phyloP scores from a whole-genome alignment of 2,113 vertebrate species.

The Pelecanoides urinatrix region DNA sequence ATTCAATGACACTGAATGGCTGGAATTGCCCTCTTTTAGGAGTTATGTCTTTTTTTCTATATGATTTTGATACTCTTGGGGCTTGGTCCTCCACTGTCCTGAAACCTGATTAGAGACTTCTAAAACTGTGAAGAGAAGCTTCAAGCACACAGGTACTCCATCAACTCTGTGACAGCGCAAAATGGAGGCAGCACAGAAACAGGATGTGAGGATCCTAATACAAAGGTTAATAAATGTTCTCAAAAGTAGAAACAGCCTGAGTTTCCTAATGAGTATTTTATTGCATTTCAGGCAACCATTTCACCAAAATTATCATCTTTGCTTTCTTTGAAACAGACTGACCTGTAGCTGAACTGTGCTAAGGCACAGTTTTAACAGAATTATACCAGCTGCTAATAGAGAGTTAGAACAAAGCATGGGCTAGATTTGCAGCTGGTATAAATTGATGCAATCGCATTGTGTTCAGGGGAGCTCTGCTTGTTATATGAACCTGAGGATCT shows the following conservation, averaged over 20 bases:
- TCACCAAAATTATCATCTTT: neutral
- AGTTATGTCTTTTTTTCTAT: neutral
- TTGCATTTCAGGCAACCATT: neutral
- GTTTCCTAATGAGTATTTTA: neutral
- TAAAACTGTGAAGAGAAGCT: neutral
- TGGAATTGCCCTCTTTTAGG: neutral
- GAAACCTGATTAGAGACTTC: neutral
- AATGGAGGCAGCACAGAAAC: neutral
- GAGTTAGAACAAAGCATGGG: neutral
- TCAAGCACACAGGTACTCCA: neutral
- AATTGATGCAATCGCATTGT: neutral
- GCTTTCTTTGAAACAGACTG: conserved; percentile 20
- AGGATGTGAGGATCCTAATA: neutral
- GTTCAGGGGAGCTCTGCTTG: neutral
- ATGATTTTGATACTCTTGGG: neutral
- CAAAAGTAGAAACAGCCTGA: neutral
- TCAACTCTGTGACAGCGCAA: neutral
- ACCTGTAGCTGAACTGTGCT: conserved; percentile 29
- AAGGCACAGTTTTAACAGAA: conserved; percentile 2
- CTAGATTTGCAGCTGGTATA: neutral
- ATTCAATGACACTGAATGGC: neutral
- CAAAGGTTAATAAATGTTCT: neutral
- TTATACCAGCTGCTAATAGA: neutral
- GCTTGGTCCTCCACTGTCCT: neutral
- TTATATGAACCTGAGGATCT: neutral